Conservation (phyloP, 2,888 invertebrate species). For the Caenorhabditis sp. region DNA sequence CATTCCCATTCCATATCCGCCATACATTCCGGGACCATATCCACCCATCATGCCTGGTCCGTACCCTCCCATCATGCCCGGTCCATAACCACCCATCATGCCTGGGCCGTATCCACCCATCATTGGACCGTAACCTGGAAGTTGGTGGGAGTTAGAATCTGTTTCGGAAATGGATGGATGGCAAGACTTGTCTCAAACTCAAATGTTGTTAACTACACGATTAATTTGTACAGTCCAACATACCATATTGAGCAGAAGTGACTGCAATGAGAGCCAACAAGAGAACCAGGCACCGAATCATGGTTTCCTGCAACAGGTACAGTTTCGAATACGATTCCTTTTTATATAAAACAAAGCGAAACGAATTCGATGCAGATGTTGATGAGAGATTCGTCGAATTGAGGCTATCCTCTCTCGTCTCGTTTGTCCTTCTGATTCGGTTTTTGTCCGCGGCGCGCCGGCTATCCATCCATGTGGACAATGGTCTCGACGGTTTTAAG, state of each 20-base stretch:
- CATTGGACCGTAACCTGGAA: conserved; percentile 23
- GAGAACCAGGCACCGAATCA: conserved; percentile 7
- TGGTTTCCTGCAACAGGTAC: background rate
- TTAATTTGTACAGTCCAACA: background rate
- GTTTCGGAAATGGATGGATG: no score
- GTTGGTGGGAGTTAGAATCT: no score
- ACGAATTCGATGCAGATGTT: conserved; percentile 31
- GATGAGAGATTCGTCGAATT: conserved; percentile 37
- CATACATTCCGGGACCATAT: conserved; percentile 41
- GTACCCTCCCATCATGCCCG: conserved; percentile 51
- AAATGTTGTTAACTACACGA: no score
- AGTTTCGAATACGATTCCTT: background rate
- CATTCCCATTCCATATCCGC: conserved; percentile 50
- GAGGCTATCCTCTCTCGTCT: background rate
- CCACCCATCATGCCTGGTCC: conserved; percentile 44
- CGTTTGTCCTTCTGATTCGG: conserved; percentile 28
- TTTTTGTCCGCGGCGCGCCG: conserved; percentile 16
- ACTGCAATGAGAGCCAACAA: conserved; percentile 21
- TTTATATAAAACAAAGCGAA: conserved; percentile 6
- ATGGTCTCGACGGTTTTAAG: conserved; percentile 18
- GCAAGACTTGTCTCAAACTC: no score
- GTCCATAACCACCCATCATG: conserved; percentile 23
- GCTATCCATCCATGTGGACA: conserved; percentile 1
- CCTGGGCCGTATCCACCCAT: no score
- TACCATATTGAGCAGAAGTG: conserved; percentile 26